Conservation (phyloP, 2,797 vertebrate genomes). For the Anguilla pacifica region DNA sequence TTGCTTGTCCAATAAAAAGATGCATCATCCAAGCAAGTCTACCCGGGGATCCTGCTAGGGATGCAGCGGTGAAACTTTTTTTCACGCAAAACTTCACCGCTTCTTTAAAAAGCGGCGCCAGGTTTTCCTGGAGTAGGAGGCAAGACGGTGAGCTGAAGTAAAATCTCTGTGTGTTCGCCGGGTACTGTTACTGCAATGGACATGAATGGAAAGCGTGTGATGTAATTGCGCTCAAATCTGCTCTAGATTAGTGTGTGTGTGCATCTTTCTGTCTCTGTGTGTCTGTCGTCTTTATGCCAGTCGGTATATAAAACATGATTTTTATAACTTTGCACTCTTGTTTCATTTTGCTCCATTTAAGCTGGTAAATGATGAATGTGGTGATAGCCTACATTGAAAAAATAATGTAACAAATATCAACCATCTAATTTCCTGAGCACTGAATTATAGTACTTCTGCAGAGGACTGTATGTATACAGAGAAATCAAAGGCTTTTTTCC, state of each 20-base stretch:
- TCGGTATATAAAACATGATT: too few relatives aligned
- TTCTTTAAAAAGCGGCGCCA: not conserved
- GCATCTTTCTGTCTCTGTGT: too few relatives aligned
- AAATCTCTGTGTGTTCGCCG: not conserved
- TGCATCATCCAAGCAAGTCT: slow-evolving; percentile 48
- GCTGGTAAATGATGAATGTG: not conserved
- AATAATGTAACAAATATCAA: not conserved
- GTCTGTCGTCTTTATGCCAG: too few relatives aligned
- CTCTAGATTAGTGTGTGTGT: not conserved
- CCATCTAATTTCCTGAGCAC: not conserved
- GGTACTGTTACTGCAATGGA: too few relatives aligned
- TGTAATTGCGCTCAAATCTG: not conserved
- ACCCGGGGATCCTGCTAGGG: slow-evolving; percentile 24
- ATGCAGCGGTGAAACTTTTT: slow-evolving; percentile 16
- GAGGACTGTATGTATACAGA: not conserved
- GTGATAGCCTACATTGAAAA: not conserved
- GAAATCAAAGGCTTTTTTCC: not conserved
- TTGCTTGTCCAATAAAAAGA: slow-evolving; percentile 58
- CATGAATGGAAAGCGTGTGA: too few relatives aligned
- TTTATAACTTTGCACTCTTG: too few relatives aligned
- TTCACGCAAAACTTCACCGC: not conserved
- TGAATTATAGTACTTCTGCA: not conserved
- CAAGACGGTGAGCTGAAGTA: not conserved
- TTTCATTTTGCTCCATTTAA: not conserved
- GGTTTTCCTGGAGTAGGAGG: not conserved